These are phyloP conservation scores for Pagrus major DNA, from an alignment of 2,113 vertebrate genomes.

Conservation along the genomic window DNA sequence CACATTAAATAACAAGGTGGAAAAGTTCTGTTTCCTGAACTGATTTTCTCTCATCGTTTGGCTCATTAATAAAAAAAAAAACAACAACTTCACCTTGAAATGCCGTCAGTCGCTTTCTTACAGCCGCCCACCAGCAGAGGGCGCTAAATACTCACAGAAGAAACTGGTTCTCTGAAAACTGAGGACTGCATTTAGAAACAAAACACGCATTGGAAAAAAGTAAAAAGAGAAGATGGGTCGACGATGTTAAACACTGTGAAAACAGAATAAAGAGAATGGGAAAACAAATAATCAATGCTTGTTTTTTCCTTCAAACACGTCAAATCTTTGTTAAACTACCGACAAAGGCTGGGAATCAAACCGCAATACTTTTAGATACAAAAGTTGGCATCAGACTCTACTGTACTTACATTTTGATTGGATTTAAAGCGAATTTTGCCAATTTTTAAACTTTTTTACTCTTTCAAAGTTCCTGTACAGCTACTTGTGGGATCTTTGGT, in stretches of 20 bases:
- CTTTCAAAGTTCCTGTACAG: background rate
- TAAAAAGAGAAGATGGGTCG: background rate
- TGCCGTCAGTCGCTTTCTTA: rapidly evolving
- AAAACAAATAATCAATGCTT: background rate
- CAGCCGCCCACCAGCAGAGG: constrained; percentile 18
- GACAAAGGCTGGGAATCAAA: background rate
- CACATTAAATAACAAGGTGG: constrained; percentile 49
- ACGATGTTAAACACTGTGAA: background rate
- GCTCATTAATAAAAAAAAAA: constrained; percentile 20
- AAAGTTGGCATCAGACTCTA: background rate
- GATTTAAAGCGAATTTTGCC: constrained; percentile 4
- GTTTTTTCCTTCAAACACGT: background rate
- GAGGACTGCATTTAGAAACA: constrained; percentile 4
- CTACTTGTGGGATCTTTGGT: constrained; percentile 32
- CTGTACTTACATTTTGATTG: background rate
- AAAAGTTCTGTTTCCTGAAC: background rate
- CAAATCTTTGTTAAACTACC: background rate
- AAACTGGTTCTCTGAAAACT: constrained; percentile 38
- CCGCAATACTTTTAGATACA: background rate
- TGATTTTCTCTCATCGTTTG: constrained; percentile 25
- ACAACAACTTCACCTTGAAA: background rate
- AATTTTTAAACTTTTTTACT: background rate
- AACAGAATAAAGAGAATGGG: background rate
- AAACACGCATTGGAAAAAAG: background rate
- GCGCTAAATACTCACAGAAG: constrained; percentile 8